A percentile compares a stretch with the other conserved stretches of the same genome.
Evolutionary conservation across 2,797 vertebrate species (phyloP).

Genomic region (Astyanax mexicanus): DNA sequence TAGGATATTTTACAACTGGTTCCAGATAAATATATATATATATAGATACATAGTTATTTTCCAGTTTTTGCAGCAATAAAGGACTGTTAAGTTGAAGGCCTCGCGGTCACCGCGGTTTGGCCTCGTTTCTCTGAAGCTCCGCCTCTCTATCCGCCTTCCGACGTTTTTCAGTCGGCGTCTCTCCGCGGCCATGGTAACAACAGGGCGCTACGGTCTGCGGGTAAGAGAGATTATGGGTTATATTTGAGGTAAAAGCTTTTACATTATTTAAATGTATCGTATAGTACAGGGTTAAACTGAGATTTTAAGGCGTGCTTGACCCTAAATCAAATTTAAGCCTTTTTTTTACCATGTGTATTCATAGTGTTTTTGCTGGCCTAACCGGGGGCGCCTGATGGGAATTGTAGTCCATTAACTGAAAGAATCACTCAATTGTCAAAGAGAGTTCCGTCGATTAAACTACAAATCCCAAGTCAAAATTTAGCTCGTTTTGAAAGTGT

Average conservation of each 20-base stretch:
- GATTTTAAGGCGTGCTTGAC: background rate
- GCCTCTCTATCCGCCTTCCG: constrained; percentile 29
- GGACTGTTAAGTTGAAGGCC: too few species aligned
- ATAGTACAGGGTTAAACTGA: background rate
- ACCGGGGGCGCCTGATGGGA: constrained; percentile 46
- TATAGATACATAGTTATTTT: too few species aligned
- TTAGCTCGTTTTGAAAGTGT: too few species aligned
- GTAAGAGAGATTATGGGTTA: constrained; percentile 43
- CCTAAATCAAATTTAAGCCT: constrained; percentile 17
- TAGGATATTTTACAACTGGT: too few species aligned
- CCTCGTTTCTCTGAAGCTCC: background rate
- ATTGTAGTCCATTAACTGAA: constrained; percentile 9
- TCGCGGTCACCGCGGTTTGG: too few species aligned
- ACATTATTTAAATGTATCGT: background rate
- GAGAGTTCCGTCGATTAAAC: constrained; percentile 9
- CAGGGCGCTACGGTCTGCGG: constrained; percentile 44
- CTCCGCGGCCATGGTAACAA: constrained; percentile 83
- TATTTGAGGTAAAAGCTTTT: constrained; percentile 41
- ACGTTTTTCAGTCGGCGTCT: constrained; percentile 72
- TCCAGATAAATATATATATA: too few species aligned
- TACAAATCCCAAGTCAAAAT: constrained; percentile 45
- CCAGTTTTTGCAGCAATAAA: too few species aligned
- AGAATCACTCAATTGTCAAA: background rate
- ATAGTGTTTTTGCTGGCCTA: constrained; percentile 67
- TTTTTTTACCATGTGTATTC: constrained; percentile 56